Evolutionary conservation across 2,888 invertebrate species (phyloP), one percentile per base, ranked within the genome.

Genomic region (Epinotia bilunana): DNA sequence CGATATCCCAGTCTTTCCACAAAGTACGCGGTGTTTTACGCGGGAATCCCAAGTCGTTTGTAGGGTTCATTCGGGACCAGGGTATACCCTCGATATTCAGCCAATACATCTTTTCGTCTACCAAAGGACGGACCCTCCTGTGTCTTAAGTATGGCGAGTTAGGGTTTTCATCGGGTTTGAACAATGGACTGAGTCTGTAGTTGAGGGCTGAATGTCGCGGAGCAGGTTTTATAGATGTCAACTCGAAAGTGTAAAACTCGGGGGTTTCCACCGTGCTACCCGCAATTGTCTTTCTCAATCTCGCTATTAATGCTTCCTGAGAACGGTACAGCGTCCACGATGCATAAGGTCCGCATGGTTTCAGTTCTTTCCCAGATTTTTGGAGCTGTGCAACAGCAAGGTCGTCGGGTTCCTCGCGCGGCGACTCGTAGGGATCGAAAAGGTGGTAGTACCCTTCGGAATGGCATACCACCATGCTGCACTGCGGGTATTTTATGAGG

Each of bases 1-100:
- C 96, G 2, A 96, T 94, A 77, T 96, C 95, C 95, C 95, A 97
- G 70, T 95, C 92, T 81, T 95, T 95, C 96, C 96, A 96, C 84
- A 92, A 76, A 0, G 91, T 85, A 76, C 83, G 86, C 2, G 91
- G 90, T 20, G 87, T 89, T 63, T 84, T 87, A 53, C 93, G 84
- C 49, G 85, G 83, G 23, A 92, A 82, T 1, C 93, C 92, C 76
- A 91, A 81, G 78, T 92, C 92, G 76, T 93, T 94, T 0, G 81
- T 79, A 0, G 84, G 80, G 76, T 84, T 89, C 88, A 90, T 89
- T 74, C 90, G 85, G 1, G 93, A 90, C 94, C 94, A 94, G 11
- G 93, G 93, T 74, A 94, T 79, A 2, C 78, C 78, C 84, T 94
- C 83, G 75, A 91, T 85, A 83, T 94, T 84, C 75, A 91, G 73